Conservation (phyloP, 2,888 invertebrate genomes). For the Leucophenga montana region DNA sequence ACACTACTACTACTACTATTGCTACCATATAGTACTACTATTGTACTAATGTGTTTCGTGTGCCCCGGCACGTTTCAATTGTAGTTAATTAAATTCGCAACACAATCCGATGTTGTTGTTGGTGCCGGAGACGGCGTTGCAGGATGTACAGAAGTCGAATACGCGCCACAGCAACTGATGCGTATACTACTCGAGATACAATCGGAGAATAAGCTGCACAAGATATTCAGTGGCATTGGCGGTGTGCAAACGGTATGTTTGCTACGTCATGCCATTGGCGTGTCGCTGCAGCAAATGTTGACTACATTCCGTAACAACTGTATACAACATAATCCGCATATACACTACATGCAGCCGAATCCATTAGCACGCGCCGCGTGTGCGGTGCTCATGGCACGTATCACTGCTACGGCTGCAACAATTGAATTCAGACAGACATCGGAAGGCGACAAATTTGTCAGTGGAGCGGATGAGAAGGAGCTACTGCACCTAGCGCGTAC, state of each 20-base stretch:
- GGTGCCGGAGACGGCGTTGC: background rate
- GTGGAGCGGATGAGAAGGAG: conserved; percentile 28
- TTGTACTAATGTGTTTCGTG: conserved; percentile 21
- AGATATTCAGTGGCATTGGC: conserved; percentile 71
- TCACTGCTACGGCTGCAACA: conserved; percentile 39
- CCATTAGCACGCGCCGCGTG: conserved; percentile 70
- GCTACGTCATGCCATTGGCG: conserved; percentile 74
- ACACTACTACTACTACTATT: background rate
- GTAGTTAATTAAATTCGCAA: conserved; percentile 71
- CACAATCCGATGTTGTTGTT: conserved; percentile 47
- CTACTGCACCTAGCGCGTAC: conserved; percentile 53
- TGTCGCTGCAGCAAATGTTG: conserved; percentile 74
- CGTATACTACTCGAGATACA: conserved; percentile 70
- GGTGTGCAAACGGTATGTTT: conserved; percentile 71
- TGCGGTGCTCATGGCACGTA: conserved; percentile 62
- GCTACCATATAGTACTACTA: background rate
- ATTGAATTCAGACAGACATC: conserved; percentile 18
- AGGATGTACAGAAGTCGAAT: conserved; percentile 39
- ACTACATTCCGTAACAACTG: conserved; percentile 72
- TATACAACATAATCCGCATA: conserved; percentile 72
- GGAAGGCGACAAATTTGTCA: conserved; percentile 15
- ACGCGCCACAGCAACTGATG: conserved; percentile 64
- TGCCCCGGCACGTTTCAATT: conserved; percentile 32
- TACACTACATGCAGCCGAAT: conserved; percentile 72
- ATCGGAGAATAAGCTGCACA: conserved; percentile 72